A percentile compares a stretch with the other conserved stretches of the same genome.
phyloP scores from a whole-genome alignment of 2,113 vertebrate genomes.

The Verasper variegatus region DNA sequence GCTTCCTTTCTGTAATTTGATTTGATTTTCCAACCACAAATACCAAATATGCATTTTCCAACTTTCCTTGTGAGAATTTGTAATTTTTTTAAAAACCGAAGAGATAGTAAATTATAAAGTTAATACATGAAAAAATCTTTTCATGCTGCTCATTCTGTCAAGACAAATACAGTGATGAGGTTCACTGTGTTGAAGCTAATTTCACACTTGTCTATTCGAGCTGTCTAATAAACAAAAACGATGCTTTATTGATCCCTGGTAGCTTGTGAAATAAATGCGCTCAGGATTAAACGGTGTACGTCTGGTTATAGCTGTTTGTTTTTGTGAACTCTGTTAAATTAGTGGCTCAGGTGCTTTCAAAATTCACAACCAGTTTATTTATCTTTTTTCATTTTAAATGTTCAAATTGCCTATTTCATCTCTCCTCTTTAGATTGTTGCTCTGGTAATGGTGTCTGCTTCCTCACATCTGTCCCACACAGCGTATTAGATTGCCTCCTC shows the following conservation, averaged over 20 bases:
- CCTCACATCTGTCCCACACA: conserved; percentile 31
- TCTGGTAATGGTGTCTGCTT: conserved; percentile 43
- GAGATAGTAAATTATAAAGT: too few species aligned
- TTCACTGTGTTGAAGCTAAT: conserved; percentile 3
- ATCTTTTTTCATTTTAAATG: conserved; percentile 45
- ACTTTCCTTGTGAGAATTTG: too few species aligned
- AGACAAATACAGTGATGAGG: conserved; percentile 25
- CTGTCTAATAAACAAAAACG: conserved; percentile 26
- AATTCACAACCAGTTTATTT: conserved; percentile 17
- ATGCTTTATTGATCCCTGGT: conserved; percentile 29
- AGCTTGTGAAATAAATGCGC: conserved; percentile 27
- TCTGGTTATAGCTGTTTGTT: conserved; percentile 32
- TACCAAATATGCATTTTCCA: too few species aligned
- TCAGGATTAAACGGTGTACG: conserved; percentile 30
- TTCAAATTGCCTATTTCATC: conserved; percentile 52
- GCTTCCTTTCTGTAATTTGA: too few species aligned
- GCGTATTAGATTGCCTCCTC: conserved; percentile 30
- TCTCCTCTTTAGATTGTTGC: conserved; percentile 36
- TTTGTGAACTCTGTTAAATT: conserved; percentile 42
- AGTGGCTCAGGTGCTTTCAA: conserved; percentile 15
- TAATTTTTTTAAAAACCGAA: too few species aligned
- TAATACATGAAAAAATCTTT: neutral
- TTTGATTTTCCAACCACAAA: too few species aligned
- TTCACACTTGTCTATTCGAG: neutral
- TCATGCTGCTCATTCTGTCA: neutral